Percentiles rank a stretch among this genome's conserved stretches.
Evolutionary conservation across 2,113 vertebrate genomes (phyloP).

Genomic region (Menidia beryllina): DNA sequence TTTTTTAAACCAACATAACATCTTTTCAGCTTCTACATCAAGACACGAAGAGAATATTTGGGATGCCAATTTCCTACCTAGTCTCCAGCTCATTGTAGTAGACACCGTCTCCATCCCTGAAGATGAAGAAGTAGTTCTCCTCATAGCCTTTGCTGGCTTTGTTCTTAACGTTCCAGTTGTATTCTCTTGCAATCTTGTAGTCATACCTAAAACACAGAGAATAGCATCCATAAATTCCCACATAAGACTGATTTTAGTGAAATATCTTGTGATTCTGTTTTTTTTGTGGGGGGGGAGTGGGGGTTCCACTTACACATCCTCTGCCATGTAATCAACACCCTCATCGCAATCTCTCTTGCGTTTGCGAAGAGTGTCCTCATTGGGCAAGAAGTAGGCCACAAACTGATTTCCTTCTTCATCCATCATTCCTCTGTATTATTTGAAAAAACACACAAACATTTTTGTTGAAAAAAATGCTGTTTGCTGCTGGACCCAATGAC

Average conservation of each 20-base stretch:
- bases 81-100: slow-evolving; percentile 97
- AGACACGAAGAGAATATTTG: background rate
- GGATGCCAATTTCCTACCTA: slow-evolving; percentile 73
- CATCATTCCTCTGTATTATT: slow-evolving; percentile 91
- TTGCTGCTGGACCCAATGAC: background rate
- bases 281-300: background rate
- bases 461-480: too few relatives aligned
- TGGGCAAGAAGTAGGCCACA: slow-evolving; percentile 93
- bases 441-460: background rate
- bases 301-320: slow-evolving; percentile 86
- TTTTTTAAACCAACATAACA: background rate
- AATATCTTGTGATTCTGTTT: background rate
- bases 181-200: slow-evolving; percentile 95
- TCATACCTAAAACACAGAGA: slow-evolving; percentile 85
- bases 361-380: slow-evolving; percentile 92
- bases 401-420: slow-evolving; percentile 98
- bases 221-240: background rate
- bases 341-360: slow-evolving; percentile 93
- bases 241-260: too few relatives aligned
- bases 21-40: background rate
- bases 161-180: slow-evolving; percentile 98
- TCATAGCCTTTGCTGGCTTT: slow-evolving; percentile 97
- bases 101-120: slow-evolving; percentile 92
- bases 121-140: slow-evolving; percentile 98
- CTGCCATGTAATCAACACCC: slow-evolving; percentile 90